These are phyloP conservation scores for Atherinosoma microstoma DNA, from an alignment of 2,797 vertebrate species.

Conservation along the genomic window DNA sequence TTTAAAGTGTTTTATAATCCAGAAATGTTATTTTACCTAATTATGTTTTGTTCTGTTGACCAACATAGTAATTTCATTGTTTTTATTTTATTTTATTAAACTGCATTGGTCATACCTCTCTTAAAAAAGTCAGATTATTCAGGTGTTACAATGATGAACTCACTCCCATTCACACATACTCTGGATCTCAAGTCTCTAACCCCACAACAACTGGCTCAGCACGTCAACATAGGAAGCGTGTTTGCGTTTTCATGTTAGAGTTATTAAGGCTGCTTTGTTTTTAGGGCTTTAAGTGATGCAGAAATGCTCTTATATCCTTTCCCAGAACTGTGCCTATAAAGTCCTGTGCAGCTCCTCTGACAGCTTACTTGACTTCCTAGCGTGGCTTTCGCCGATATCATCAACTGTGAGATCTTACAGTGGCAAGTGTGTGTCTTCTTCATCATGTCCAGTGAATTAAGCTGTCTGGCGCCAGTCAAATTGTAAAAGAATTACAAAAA, in stretches of 20 bases:
- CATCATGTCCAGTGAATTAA: too few relatives aligned
- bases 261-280: not conserved
- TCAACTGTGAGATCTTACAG: not conserved
- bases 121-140: too few relatives aligned
- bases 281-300: not conserved
- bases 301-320: not conserved
- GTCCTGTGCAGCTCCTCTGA: not conserved
- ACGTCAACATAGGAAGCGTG: not conserved
- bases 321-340: not conserved
- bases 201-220: not conserved
- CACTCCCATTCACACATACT: not conserved
- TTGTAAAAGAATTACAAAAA: not conserved
- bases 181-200: not conserved
- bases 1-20: not conserved
- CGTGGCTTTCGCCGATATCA: not conserved
- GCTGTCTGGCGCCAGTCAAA: too few relatives aligned
- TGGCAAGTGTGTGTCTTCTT: not conserved
- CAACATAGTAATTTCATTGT: not conserved
- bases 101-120: too few relatives aligned
- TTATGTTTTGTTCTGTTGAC: not conserved
- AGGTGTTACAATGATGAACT: too few relatives aligned
- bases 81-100: too few relatives aligned
- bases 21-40: not conserved
- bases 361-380: not conserved
- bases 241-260: not conserved